Evolutionary conservation across 2,888 invertebrate genomes (phyloP).

Genomic region (Chrysolina americana): DNA sequence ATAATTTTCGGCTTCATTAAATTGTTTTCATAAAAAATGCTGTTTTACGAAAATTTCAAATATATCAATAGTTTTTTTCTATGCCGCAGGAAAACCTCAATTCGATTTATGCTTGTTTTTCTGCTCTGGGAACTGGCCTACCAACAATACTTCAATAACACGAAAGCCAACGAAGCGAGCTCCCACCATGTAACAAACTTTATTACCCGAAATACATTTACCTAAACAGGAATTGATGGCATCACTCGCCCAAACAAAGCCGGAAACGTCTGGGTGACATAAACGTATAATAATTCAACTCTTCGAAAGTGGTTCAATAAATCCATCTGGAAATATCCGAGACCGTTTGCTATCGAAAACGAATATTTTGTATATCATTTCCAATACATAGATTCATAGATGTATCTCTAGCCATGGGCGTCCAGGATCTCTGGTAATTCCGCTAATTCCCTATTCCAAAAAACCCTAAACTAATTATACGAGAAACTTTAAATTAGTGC

Average conservation of each 20-base stretch:
- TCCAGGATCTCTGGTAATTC: not conserved
- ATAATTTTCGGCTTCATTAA: too few relatives aligned
- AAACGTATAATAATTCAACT: constrained; percentile 15
- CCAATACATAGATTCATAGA: not conserved
- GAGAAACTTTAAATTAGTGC: too few relatives aligned
- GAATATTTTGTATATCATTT: constrained; percentile 18
- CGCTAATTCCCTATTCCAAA: not conserved
- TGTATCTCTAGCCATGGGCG: not conserved
- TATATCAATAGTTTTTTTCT: too few relatives aligned
- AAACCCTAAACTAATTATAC: too few relatives aligned
- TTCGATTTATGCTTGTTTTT: too few relatives aligned
- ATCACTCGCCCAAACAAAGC: constrained; percentile 15
- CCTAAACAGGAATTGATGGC: constrained; percentile 15
- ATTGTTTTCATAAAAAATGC: too few relatives aligned
- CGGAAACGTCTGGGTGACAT: constrained; percentile 19
- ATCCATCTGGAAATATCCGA: constrained; percentile 18
- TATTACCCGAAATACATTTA: not conserved
- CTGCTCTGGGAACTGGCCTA: not conserved
- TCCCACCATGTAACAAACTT: not conserved
- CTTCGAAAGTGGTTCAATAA: constrained; percentile 25
- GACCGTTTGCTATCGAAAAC: constrained; percentile 3
- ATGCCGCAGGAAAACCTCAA: too few relatives aligned
- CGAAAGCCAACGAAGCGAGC: not conserved
- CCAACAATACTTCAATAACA: not conserved
- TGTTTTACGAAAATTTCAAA: too few relatives aligned